Evolutionary conservation across 92 coral and sea anemone genomes (phyloP), one percentile per base, ranked within the genome.

Genomic region (Epizoanthus ramosus): DNA sequence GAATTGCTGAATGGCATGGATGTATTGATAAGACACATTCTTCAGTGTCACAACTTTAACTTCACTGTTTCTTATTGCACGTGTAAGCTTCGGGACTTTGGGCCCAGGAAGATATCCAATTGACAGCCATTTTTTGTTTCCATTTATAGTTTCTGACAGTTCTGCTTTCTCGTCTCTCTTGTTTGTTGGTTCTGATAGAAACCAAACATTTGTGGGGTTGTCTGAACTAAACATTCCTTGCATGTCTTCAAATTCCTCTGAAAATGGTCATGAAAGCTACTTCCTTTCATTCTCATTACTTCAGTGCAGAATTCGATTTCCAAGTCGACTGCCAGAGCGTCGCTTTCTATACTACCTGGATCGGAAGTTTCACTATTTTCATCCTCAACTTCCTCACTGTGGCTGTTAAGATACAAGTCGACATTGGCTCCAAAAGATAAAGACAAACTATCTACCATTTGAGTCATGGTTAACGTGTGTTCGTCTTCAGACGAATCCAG

Each of bases 91-190:
- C 25, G 69, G 61, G 5, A 87, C 56, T 63, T 83, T 87, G 12
- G 24, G 14, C 5, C 76, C 84, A 31, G 90, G 90, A 74, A 87
- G 41, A 60, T 88, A 88, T 1, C 89, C 92, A 14, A 88, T 64
- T 19, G 86, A 85, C 43, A 71, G 22, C 79, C 67, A 57, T 0
- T 68, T 6, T 16, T 16, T 33, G 81, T 89, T 19, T 69, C 76
- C 8, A 88, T 86, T 25, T 79, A 58, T 24, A 88, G n/a, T n/a
- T n/a, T n/a, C n/a, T n/a, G n/a, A n/a, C n/a, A n/a, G n/a, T n/a
- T n/a, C 72, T 0, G 92, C 89, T 79, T 88, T 88, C 23, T 85
- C 92, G 57, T 88, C 92, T 63, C 89, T 73, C 35, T 2, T 77
- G 85, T 88, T 88, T 3, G 63, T 47, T 1, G 82, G 85, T 68